Evolutionary conservation across 1,140 invertebrate genomes (phyloP).

Genomic region (Proctacanthus coquilletti): DNA sequence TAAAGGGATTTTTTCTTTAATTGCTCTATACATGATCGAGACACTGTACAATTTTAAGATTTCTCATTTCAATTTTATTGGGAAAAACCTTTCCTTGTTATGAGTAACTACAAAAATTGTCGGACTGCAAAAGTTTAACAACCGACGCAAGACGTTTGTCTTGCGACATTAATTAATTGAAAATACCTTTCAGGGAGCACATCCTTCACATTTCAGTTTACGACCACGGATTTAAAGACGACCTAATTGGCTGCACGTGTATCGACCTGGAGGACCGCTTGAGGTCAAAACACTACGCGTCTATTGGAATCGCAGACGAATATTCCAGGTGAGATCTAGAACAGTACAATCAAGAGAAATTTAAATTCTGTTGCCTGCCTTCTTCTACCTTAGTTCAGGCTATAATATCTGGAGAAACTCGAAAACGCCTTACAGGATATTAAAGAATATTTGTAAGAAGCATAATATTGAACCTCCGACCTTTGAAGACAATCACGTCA

Average conservation of each 20-base stretch:
- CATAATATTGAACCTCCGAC: constrained; percentile 39
- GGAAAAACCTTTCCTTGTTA: no score
- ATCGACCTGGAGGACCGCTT: constrained; percentile 80
- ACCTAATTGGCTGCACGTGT: constrained; percentile 69
- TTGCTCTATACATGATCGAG: no score
- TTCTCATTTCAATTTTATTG: no score
- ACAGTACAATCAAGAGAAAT: no score
- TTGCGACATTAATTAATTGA: no score
- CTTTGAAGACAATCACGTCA: constrained; percentile 21
- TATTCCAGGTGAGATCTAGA: constrained; percentile 46
- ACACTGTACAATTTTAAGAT: no score
- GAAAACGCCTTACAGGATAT: constrained; percentile 53
- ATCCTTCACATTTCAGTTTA: constrained; percentile 54
- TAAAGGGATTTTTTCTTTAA: no score
- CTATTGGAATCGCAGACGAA: constrained; percentile 53
- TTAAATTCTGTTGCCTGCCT: no score
- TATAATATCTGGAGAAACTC: constrained; percentile 67
- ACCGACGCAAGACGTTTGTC: no score
- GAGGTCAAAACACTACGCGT: constrained; percentile 59
- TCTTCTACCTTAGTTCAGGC: constrained; percentile 44
- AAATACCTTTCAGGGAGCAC: constrained; percentile 44
- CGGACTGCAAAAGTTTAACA: no score
- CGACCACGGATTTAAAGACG: constrained; percentile 62
- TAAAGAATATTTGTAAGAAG: constrained; percentile 52
- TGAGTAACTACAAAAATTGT: no score